A percentile compares a stretch with the other conserved stretches of the same genome.
These are phyloP conservation scores for Aphelinus certus DNA, from an alignment of 1,140 invertebrate species.

Conservation along the genomic window DNA sequence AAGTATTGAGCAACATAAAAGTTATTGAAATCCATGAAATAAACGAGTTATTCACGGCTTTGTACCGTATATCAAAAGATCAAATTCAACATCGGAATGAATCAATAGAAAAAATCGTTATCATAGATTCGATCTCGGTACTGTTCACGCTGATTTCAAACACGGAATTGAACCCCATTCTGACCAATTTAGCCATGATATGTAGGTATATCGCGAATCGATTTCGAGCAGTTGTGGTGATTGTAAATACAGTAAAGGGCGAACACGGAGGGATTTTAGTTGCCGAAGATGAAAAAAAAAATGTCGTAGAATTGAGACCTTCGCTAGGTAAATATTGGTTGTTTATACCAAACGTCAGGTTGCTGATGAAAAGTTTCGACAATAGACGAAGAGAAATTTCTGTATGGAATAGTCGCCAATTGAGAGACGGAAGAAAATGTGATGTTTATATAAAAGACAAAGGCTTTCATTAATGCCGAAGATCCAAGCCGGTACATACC, in stretches of 20 bases:
- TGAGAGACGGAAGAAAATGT: conserved; percentile 42
- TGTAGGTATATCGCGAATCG: conserved; percentile 67
- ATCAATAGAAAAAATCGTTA: conserved; percentile 61
- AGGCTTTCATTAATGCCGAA: conserved; percentile 31
- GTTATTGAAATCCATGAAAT: conserved; percentile 52
- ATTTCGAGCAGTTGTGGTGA: conserved; percentile 65
- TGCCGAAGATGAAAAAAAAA: conserved; percentile 21
- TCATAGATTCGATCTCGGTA: conserved; percentile 73
- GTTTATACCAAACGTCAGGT: conserved; percentile 56
- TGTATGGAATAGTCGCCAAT: conserved; percentile 59
- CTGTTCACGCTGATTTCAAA: conserved; percentile 47
- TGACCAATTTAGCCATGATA: conserved; percentile 63
- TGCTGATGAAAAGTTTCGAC: conserved; percentile 48
- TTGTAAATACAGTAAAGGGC: conserved; percentile 70
- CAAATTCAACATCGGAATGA: conserved; percentile 60
- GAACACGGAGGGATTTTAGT: conserved; percentile 54
- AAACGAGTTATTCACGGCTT: conserved; percentile 64
- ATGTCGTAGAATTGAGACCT: conserved; percentile 45
- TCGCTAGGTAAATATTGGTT: conserved; percentile 63
- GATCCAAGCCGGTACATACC: no score
- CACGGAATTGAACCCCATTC: conserved; percentile 1
- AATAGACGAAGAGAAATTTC: conserved; percentile 51
- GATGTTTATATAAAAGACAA: conserved; percentile 44
- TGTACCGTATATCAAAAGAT: conserved; percentile 54
- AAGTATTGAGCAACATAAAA: conserved; percentile 52